Evolutionary conservation across 2,113 vertebrate genomes (phyloP), one percentile per base, ranked within the genome.

Genomic region (Thomomys bottae): DNA sequence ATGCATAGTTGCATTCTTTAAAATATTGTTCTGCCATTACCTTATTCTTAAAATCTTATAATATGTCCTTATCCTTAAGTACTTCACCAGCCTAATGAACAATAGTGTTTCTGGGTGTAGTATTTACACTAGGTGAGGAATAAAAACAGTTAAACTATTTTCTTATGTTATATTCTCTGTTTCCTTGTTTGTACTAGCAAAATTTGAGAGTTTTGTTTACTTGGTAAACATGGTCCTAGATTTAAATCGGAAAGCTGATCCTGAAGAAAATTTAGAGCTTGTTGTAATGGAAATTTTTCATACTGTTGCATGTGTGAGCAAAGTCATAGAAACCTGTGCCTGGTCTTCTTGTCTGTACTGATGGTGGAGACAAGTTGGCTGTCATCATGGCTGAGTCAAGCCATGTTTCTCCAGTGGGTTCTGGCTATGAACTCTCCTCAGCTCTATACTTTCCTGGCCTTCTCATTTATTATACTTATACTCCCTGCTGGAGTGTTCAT

Each of bases 221-320:
- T 40, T 72, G 63, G 23, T 78, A 86, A 89, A 78, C 32, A 66
- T 64, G 24, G 21, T 40, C 32, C 24, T 20, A 28, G 70, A 3
- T 84, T 3, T 71, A 4, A 90, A 7, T 40, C 24, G 81, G 66
- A 66, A 94, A 66, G 17, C 57, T 92, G 71, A 90, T 1, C 34
- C 12, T 59, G 24, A 77, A 80, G n/a, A 64, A 71, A 80, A 68
- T 59, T 71, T 64, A 64, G 61, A 26, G n/a, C 9, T 94, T 94
- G 32, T 11, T 5, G 81, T 91, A 7, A 40, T 45, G 36, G 20
- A 84, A 92, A 82, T 73, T 73, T 30, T 30, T 81, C 1, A 2
- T 28, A 30, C 14, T 15, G 15, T 3, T n/a, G 21, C 5, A 70
- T 67, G 57, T 72, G 14, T 66, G 40, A 61, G 49, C 17, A 77